A percentile compares a stretch with the other conserved stretches of the same genome.
phyloP scores from a whole-genome alignment of 2,113 vertebrate genomes.

The Oostethus manadensis region DNA sequence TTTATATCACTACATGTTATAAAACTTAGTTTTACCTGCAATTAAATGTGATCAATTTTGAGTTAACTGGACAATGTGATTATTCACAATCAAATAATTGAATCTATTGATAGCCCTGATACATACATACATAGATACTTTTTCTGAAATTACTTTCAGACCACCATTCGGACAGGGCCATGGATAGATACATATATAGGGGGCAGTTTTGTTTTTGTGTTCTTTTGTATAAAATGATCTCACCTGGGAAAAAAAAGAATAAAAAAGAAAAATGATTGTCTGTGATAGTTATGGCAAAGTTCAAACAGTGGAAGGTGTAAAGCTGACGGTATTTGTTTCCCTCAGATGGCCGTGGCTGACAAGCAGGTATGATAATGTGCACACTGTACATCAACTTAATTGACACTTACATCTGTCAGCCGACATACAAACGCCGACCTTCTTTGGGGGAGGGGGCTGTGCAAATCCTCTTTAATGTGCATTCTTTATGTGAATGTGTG shows the following conservation, averaged over 20 bases:
- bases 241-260: conserved; percentile 54
- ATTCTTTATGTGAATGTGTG: conserved; percentile 60
- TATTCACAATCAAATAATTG: too few relatives aligned
- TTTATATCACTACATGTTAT: too few relatives aligned
- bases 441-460: conserved; percentile 48
- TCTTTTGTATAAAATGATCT: conserved; percentile 60
- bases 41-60: too few relatives aligned
- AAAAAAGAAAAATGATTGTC: conserved; percentile 67
- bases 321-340: conserved; percentile 68
- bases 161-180: too few relatives aligned
- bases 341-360: conserved; percentile 63
- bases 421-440: conserved; percentile 68
- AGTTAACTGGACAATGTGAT: too few relatives aligned
- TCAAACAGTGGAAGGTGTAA: conserved; percentile 63
- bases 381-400: conserved; percentile 72
- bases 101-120: too few relatives aligned
- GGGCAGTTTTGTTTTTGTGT: conserved; percentile 23
- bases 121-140: too few relatives aligned
- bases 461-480: conserved; percentile 71
- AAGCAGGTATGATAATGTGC: conserved; percentile 70
- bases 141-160: too few relatives aligned
- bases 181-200: too few relatives aligned
- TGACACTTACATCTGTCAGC: conserved; percentile 73
- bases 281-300: conserved; percentile 69
- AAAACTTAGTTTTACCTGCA: too few relatives aligned